phyloP scores from a whole-genome alignment of 2,113 vertebrate genomes.

The Atherinomorus stipes region DNA sequence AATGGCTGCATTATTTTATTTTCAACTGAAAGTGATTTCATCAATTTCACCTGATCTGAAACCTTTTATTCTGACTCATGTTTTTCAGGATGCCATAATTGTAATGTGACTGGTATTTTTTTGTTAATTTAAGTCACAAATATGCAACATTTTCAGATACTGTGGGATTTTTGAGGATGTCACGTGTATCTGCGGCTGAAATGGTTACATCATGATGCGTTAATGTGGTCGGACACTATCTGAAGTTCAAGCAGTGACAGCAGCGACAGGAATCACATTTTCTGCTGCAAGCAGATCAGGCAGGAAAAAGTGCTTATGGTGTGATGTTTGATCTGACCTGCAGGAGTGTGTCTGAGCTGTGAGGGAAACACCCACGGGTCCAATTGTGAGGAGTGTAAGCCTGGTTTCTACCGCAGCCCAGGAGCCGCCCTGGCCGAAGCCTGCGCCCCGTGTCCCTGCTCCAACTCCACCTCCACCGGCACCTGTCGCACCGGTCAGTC shows the following conservation, averaged over 20 bases:
- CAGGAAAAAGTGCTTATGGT: conserved; percentile 10
- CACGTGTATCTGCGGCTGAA: no score
- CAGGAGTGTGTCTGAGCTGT: conserved; percentile 90
- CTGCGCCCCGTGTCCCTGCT: conserved; percentile 91
- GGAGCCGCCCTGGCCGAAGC: conserved; percentile 48
- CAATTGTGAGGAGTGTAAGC: conserved; percentile 91
- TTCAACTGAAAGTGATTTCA: no score
- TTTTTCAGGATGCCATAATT: no score
- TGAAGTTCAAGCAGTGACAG: no score
- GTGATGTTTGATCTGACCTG: conserved; percentile 26
- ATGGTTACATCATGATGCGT: no score
- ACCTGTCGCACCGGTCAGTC: conserved; percentile 89
- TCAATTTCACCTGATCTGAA: no score
- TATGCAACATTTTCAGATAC: no score
- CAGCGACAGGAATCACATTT: background rate
- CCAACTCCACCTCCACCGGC: conserved; percentile 88
- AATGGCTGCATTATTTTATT: background rate
- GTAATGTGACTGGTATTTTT: no score
- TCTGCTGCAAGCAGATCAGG: conserved; percentile 10
- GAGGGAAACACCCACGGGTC: conserved; percentile 88
- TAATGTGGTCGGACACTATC: no score
- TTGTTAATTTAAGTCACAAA: no score
- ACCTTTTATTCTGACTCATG: no score
- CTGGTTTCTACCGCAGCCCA: conserved; percentile 82
- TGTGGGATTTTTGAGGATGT: no score